A percentile compares a stretch with the other conserved stretches of the same genome.
Evolutionary conservation across 2,113 vertebrate species (phyloP).

Genomic region (Gavia stellata): DNA sequence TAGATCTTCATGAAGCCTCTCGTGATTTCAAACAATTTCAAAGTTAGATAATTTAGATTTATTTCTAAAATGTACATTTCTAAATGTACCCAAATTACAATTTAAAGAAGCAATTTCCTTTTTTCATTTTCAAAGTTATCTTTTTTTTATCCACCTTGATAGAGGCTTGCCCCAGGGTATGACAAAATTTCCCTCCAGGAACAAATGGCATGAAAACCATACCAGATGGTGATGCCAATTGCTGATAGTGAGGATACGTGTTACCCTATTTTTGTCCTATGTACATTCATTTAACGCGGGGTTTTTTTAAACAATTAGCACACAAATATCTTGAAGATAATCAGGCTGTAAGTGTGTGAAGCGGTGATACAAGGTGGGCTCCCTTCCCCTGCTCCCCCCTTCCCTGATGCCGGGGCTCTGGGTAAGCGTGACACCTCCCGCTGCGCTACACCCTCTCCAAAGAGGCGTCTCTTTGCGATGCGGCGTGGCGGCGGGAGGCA

Average conservation of each 20-base stretch:
- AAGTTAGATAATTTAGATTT: background rate
- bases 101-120: background rate
- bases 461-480: background rate
- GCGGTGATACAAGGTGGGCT: background rate
- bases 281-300: background rate
- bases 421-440: background rate
- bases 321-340: background rate
- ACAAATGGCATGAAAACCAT: background rate
- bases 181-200: constrained; percentile 14
- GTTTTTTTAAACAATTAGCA: background rate
- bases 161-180: background rate
- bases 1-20: background rate
- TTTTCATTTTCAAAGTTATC: background rate
- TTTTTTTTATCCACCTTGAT: background rate
- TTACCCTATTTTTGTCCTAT: background rate
- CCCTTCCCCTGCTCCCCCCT: background rate
- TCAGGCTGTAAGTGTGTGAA: background rate
- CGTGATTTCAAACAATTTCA: background rate
- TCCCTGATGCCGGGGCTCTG: background rate
- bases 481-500: accelerated
- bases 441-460: background rate
- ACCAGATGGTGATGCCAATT: background rate
- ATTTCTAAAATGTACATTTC: background rate
- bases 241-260: background rate
- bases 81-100: background rate